Percentiles rank a stretch among this genome's conserved stretches.
phyloP scores from a whole-genome alignment of 2,888 invertebrate genomes.

The Acanthoscelides obtectus region DNA sequence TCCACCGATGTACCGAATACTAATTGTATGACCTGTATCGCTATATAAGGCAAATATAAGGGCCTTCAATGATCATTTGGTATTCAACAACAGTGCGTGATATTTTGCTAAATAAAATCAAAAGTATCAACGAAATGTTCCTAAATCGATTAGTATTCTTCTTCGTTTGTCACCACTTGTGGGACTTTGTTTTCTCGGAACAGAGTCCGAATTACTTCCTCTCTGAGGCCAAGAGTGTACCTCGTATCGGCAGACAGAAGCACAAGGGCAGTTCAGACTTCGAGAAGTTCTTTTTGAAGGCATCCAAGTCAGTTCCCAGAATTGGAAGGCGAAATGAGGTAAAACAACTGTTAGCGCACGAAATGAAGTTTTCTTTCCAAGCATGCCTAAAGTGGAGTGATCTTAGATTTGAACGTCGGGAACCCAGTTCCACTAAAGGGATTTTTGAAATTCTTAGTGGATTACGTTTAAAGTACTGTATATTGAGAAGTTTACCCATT shows the following conservation, averaged over 20 bases:
- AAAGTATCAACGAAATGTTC: not conserved
- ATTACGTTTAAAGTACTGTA: no score
- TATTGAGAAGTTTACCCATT: no score
- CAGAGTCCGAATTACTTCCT: conserved; percentile 31
- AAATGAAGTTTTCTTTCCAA: no score
- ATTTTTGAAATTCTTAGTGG: not conserved
- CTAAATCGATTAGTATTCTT: not conserved
- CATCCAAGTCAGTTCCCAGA: conserved; percentile 49
- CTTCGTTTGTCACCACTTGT: not conserved
- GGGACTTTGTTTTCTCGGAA: conserved; percentile 4
- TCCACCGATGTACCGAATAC: not conserved
- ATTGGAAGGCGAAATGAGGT: conserved; percentile 45
- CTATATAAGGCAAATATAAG: not conserved
- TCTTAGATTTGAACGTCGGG: no score
- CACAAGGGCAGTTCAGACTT: conserved; percentile 32
- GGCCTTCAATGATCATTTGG: not conserved
- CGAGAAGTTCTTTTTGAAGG: conserved; percentile 49
- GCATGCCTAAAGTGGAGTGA: no score
- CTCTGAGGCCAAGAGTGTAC: conserved; percentile 44
- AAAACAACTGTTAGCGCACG: no score
- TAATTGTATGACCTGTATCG: not conserved
- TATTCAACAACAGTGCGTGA: not conserved
- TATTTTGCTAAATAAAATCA: not conserved
- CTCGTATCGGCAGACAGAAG: conserved; percentile 38
- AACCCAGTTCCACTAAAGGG: no score